Conservation (phyloP, 2,113 vertebrate genomes). For the Anser brachyrhynchus region DNA sequence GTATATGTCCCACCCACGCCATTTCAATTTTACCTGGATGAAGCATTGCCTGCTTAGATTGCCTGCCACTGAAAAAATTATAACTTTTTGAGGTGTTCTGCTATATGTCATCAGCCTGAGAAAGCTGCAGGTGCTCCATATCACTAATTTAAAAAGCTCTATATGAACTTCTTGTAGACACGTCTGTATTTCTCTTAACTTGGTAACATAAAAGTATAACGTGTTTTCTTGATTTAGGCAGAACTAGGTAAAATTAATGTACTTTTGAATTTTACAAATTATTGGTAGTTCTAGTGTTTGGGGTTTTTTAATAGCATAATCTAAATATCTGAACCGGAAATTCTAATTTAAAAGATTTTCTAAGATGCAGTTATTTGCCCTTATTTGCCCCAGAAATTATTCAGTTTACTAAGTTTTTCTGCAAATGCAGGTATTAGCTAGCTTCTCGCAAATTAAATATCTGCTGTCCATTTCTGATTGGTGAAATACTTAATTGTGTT, state of each 20-base stretch:
- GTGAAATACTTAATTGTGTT: conserved; percentile 38
- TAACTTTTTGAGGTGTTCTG: neutral
- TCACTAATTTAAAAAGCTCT: neutral
- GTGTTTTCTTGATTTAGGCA: neutral
- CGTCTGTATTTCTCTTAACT: neutral
- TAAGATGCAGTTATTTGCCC: neutral
- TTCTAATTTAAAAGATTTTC: neutral
- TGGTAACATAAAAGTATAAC: neutral
- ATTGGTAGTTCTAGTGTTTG: neutral
- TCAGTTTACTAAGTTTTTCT: neutral
- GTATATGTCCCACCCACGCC: conserved; percentile 12
- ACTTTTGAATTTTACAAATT: neutral
- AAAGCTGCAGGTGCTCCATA: neutral
- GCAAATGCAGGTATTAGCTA: neutral
- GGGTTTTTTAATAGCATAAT: neutral
- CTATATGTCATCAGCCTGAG: neutral
- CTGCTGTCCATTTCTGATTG: neutral
- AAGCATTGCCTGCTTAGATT: neutral
- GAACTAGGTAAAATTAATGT: neutral
- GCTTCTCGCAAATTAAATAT: neutral
- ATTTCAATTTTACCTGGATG: neutral
- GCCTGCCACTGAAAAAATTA: neutral
- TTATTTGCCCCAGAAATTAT: neutral
- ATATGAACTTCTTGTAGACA: neutral
- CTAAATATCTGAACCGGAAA: neutral